Evolutionary conservation across 2,797 vertebrate genomes (phyloP).

Genomic region (Hipposideros larvatus): DNA sequence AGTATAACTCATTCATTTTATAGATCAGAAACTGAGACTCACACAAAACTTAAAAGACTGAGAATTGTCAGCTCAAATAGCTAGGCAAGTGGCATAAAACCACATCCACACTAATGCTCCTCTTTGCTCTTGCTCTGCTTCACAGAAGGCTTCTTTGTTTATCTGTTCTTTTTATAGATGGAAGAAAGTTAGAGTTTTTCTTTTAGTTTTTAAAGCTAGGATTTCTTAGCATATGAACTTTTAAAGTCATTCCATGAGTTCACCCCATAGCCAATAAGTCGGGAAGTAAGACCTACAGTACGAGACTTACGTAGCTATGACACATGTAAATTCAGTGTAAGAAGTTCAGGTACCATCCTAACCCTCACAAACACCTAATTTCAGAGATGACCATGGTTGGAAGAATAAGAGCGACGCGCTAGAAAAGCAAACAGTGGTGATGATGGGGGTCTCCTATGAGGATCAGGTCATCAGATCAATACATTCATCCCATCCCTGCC

Average conservation of each 20-base stretch:
- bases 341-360: neutral
- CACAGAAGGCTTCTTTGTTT: rapidly evolving
- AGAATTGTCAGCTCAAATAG: neutral
- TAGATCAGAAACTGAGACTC: neutral
- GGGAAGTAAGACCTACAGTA: neutral
- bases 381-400: neutral
- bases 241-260: neutral
- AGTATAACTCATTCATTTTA: conserved; percentile 30
- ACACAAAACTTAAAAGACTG: neutral
- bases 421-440: rapidly evolving
- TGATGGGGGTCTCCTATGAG: neutral
- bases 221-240: neutral
- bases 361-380: neutral
- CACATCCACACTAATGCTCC: rapidly evolving
- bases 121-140: neutral
- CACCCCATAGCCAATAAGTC: neutral
- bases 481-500: rapidly evolving
- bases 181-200: neutral
- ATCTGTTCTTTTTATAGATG: neutral
- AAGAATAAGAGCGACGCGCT: neutral
- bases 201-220: neutral
- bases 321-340: no score
- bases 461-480: neutral
- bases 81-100: neutral
- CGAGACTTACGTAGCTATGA: neutral